Evolutionary conservation across 2,888 invertebrate genomes (phyloP).

Genomic region (Dexiosoma caninum): DNA sequence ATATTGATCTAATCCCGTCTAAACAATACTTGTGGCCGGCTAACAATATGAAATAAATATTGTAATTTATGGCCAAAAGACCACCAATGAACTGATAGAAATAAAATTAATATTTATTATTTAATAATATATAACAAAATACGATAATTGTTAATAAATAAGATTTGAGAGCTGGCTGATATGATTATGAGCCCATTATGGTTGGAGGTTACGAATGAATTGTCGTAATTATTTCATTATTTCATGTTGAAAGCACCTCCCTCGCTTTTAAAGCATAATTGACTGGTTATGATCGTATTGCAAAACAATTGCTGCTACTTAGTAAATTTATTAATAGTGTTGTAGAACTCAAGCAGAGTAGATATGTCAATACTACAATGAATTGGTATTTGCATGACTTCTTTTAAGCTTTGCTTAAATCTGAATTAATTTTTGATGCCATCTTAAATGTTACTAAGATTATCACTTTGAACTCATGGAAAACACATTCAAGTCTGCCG

Average conservation of each 20-base stretch:
- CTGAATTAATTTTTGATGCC: no score
- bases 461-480: no score
- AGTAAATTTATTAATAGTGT: no score
- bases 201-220: background rate
- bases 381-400: no score
- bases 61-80: constrained; percentile 30
- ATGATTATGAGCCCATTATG: background rate
- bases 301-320: background rate
- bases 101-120: background rate
- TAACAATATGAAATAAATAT: constrained; percentile 6
- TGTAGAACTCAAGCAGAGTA: no score
- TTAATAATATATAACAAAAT: background rate
- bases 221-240: background rate
- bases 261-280: background rate
- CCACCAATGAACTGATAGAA: constrained; percentile 18
- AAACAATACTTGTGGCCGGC: background rate
- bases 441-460: no score
- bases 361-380: no score
- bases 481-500: no score
- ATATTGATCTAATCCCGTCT: constrained; percentile 24
- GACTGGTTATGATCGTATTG: background rate
- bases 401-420: no score
- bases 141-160: constrained; percentile 23
- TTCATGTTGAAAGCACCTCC: background rate
- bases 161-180: background rate